Base-by-base conservation (phyloP, 2,797 vertebrate species). In the Pteronotus mesoamericanus region DNA sequence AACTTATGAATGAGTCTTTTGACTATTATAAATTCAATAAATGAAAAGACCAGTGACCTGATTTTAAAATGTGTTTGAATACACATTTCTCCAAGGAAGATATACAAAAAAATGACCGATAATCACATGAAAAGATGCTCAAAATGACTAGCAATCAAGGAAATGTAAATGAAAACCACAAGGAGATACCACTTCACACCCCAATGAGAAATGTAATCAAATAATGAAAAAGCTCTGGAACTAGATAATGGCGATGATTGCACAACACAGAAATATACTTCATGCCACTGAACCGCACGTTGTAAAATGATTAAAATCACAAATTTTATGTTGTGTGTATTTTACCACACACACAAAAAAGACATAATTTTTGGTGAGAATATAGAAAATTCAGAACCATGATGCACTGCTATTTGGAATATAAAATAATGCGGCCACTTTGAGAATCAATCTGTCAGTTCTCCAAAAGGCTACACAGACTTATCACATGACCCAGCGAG, bases 191-290 rank as follows among this genome's bases (percentile, higher is more conserved):
- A 86, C 1, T 57, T 74, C 18, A 89, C 16, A 83, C 2, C 5
- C 5, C 29, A 24, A 51, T 37, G 48, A 51, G 3, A n/a, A 34
- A 4, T 59, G 48, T 21, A 83, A 32, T 92, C 12, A 92, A 77
- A 92, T 90, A n/a, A 72, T 55, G 26, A 68, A 87, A 83, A 89
- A 11, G 34, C 89, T 86, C 57, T 85, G 22, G 46, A 94, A 86
- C 14, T 46, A 44, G n/a, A 75, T 39, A 85, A 72, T 53, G 39
- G 10, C 75, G 48, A 80, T 53, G 6, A 16, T 24, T 84, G 12
- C 2, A 80, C 32, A 84, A 55, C 1, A 29, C 2, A 14, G 83
- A 22, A 74, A 71, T 37, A 18, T 71, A 71, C 37, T 75, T 74
- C 92, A 75, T 48, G 24, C 22, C 68, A 79, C 48, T 39, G 42